Base-by-base conservation (phyloP, 2,888 invertebrate genomes). In the Pelosia muscerda region DNA sequence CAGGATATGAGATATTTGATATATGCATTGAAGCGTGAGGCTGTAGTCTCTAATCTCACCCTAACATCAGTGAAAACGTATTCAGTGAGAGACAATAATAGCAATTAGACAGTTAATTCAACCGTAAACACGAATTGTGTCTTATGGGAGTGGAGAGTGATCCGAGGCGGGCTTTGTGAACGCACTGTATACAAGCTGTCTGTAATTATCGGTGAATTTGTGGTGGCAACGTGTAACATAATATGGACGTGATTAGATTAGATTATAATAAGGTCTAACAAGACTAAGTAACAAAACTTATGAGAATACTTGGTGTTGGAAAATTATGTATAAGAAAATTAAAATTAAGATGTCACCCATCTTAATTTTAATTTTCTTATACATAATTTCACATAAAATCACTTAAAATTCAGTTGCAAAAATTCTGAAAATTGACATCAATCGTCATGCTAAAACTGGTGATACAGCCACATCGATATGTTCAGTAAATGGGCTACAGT, bases 1-100 rank as follows among this genome's bases (percentile, higher is more conserved):
- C 77, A 77, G 77, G 75, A 81, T 78, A 76, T 76, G 78, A 78
- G 77, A 78, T 71, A 68, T 71, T 55, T 71, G 78, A 78, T 82
- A 79, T 81, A 81, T 80, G 77, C 79, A 72, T 75, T 71, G 65
- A 68, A 62, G 67, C 77, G 73, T 74, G 77, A 68, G 75, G 79
- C 78, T 73, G 65, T 62, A 64, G 54, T 23, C 59, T 70, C 57
- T 70, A 64, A 79, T 76, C 72, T 63, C 22, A 13, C 49, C 65
- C 61, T 62, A 69, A 63, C 79, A 74, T 74, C 69, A 60, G 22
- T 66, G 69, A 63, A 70, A 68, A 71, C 58, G 54, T 64, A 69
- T 69, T 70, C 63, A 68, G 62, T 65, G 63, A 73, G 54, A 69
- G 68, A 72, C 71, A 77, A 78, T 76, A 60, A 69, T 66, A 49